Percentiles rank a stretch among this genome's conserved stretches.
These are phyloP conservation scores for Entomobrya proxima DNA, from an alignment of 2,888 invertebrate genomes.

Conservation along the genomic window DNA sequence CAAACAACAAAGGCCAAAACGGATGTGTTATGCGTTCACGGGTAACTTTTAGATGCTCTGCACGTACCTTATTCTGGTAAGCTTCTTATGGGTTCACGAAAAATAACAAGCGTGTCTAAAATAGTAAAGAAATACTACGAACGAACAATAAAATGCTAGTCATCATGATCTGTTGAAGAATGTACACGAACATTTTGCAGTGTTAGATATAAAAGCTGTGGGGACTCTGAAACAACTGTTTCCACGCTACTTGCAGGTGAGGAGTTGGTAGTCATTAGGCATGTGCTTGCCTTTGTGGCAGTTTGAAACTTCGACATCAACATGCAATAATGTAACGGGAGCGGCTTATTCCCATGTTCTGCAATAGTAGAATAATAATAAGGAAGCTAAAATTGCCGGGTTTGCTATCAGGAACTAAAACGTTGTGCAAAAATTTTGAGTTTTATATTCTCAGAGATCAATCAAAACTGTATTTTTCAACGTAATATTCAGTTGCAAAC, in stretches of 20 bases:
- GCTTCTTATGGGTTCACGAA: background rate
- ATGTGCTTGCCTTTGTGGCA: background rate
- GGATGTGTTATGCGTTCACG: no score
- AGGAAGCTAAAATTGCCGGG: background rate
- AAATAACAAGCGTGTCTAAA: conserved; percentile 36
- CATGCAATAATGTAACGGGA: conserved; percentile 49
- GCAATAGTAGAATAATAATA: background rate
- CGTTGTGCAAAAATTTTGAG: background rate
- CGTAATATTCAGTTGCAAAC: no score
- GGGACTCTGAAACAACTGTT: conserved; percentile 44
- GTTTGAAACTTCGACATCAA: conserved; percentile 24
- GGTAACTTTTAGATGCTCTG: conserved; percentile 4
- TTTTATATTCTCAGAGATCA: background rate
- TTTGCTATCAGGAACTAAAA: background rate
- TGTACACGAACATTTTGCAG: background rate
- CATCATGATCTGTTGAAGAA: background rate
- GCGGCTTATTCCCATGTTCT: conserved; percentile 17
- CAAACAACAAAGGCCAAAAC: no score
- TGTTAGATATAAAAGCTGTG: background rate
- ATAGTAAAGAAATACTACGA: background rate
- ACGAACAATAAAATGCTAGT: background rate
- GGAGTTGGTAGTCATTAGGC: background rate
- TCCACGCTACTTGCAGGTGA: conserved; percentile 48
- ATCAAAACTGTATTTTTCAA: background rate
- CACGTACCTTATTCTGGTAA: background rate